Percentiles rank a stretch among this genome's conserved stretches.
These are phyloP conservation scores for Leucoraja erinaceus DNA, from an alignment of 2,113 vertebrate species.

Conservation along the genomic window DNA sequence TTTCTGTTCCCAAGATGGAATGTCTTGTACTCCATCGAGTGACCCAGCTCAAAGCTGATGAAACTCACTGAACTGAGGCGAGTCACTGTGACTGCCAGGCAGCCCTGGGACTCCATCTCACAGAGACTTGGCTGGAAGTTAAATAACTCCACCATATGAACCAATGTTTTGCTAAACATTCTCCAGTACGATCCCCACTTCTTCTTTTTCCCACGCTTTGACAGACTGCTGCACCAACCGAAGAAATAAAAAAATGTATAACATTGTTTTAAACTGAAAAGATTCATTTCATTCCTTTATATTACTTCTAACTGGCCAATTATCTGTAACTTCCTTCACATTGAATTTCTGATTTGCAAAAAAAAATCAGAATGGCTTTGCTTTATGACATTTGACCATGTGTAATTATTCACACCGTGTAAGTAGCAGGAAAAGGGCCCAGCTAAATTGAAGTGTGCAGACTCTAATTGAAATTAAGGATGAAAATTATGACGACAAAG, in stretches of 20 bases:
- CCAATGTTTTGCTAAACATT: not conserved
- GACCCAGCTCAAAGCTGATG: conserved; percentile 17
- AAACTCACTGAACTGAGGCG: conserved; percentile 20
- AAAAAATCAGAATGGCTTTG: not conserved
- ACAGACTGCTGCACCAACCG: not conserved
- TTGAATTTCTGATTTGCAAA: not conserved
- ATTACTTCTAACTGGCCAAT: not conserved
- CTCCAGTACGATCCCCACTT: not conserved
- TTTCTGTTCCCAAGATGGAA: conserved; percentile 22
- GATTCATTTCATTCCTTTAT: not conserved
- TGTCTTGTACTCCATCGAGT: conserved; percentile 28
- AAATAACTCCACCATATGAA: not conserved
- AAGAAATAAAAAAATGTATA: not conserved
- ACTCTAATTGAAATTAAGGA: not conserved
- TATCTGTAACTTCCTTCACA: not conserved
- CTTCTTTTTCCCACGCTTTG: not conserved
- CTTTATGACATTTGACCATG: not conserved
- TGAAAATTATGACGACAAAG: not conserved
- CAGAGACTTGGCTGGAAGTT: not conserved
- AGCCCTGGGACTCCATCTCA: not conserved
- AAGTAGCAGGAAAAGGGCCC: not conserved
- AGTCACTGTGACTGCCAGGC: conserved; percentile 20
- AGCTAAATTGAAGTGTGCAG: not conserved
- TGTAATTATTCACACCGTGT: not conserved
- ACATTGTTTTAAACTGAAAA: not conserved